Conservation (phyloP, 2,113 vertebrate species). For the Eulemur rufifrons region DNA sequence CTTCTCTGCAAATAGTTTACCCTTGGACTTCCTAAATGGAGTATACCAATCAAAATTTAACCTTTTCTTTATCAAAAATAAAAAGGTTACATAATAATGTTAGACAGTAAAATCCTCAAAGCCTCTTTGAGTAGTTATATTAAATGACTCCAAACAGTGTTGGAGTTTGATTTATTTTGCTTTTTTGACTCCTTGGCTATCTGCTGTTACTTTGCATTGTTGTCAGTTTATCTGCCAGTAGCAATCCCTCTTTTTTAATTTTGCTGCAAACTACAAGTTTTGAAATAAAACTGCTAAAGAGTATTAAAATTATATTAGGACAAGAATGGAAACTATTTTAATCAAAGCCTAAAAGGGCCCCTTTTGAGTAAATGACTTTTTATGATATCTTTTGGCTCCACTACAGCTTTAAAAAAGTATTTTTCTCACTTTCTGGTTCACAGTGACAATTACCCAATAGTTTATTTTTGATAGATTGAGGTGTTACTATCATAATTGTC, state of each 20-base stretch:
- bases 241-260: not conserved
- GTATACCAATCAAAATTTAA: constrained; percentile 8
- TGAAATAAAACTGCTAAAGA: constrained; percentile 18
- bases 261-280: constrained; percentile 9
- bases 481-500: not conserved
- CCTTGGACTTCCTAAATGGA: constrained; percentile 1
- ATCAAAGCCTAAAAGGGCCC: not conserved
- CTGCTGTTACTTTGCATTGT: not conserved
- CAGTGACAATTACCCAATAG: not conserved
- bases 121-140: not conserved
- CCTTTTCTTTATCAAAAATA: not conserved
- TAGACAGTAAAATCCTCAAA: constrained; percentile 5
- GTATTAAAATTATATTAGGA: constrained; percentile 22
- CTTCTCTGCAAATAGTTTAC: constrained; percentile 29
- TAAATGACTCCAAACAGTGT: not conserved
- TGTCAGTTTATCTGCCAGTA: not conserved
- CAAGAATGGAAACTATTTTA: constrained; percentile 44
- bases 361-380: not conserved
- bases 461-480: not conserved
- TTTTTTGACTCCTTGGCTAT: not conserved
- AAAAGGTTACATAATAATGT: not conserved
- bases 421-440: constrained; percentile 18
- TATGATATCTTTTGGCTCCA: not conserved
- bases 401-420: constrained; percentile 8
- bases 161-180: not conserved